Evolutionary conservation across 2,888 invertebrate species (phyloP).

Genomic region (Cryptus viduatorius): DNA sequence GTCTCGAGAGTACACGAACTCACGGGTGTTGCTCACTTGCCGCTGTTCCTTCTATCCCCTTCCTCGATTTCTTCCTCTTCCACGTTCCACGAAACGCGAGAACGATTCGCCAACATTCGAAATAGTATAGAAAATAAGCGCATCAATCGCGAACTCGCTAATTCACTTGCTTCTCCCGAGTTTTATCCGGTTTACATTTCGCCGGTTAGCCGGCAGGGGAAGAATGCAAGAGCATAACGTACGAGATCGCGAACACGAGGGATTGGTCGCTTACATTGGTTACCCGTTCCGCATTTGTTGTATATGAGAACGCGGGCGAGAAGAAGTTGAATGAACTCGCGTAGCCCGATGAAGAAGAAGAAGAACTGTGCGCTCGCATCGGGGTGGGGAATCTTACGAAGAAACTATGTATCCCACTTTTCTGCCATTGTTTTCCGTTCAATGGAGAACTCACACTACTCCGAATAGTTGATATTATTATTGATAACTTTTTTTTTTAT

Average conservation of each 20-base stretch:
- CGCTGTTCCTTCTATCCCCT: constrained; percentile 1
- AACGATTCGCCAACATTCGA: no score
- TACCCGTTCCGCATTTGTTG: constrained; percentile 59
- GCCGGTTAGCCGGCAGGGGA: neutral
- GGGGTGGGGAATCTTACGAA: constrained; percentile 26
- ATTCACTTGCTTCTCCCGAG: constrained; percentile 79
- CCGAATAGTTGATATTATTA: neutral
- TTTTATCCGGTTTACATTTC: constrained; percentile 81
- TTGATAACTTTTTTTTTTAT: neutral
- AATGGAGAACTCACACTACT: constrained; percentile 2
- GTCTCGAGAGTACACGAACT: constrained; percentile 65
- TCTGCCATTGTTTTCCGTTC: constrained; percentile 38
- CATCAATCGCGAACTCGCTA: constrained; percentile 74
- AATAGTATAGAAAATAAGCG: neutral
- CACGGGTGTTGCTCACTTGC: constrained; percentile 51
- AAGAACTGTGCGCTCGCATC: no score
- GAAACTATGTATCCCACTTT: constrained; percentile 32
- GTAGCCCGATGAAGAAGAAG: constrained; percentile 58
- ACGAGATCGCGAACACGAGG: neutral
- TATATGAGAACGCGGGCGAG: constrained; percentile 68
- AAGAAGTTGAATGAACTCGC: constrained; percentile 67
- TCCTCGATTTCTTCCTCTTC: neutral
- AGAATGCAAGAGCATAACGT: neutral
- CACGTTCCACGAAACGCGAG: no score
- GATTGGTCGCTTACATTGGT: constrained; percentile 29